These are phyloP conservation scores for Ariolimax columbianus DNA, from an alignment of 2,888 invertebrate genomes.

Conservation along the genomic window DNA sequence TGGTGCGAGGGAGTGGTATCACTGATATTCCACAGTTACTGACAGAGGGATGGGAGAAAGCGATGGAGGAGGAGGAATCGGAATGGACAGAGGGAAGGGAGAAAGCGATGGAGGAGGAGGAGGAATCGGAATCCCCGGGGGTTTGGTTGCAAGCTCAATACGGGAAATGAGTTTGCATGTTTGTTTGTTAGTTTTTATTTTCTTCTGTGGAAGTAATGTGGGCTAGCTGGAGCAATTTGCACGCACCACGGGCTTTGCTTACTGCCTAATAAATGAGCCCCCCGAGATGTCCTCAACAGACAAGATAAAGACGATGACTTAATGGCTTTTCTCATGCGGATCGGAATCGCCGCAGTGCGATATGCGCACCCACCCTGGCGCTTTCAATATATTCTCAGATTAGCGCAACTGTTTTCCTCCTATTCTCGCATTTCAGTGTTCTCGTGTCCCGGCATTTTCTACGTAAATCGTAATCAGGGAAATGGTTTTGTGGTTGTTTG, in stretches of 20 bases:
- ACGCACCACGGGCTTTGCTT: slow-evolving; percentile 36
- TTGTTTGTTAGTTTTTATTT: not conserved
- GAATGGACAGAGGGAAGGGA: not conserved
- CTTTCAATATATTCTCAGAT: slow-evolving; percentile 30
- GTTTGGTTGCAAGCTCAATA: not conserved
- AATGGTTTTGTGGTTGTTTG: slow-evolving; percentile 49
- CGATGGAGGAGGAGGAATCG: not conserved
- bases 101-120: not conserved
- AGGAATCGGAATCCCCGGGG: not conserved
- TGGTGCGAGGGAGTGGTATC: not conserved
- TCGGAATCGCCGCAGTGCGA: slow-evolving; percentile 31
- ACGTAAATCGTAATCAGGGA: slow-evolving; percentile 43
- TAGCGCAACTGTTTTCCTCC: not conserved
- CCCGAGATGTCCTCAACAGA: slow-evolving; percentile 31
- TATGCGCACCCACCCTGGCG: slow-evolving; percentile 16
- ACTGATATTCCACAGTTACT: not conserved
- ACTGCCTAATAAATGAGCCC: slow-evolving; percentile 49
- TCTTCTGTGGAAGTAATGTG: slow-evolving; percentile 10
- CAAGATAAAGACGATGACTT: slow-evolving; percentile 42
- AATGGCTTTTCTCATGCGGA: slow-evolving; percentile 46
- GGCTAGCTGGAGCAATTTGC: slow-evolving; percentile 31
- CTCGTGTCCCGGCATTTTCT: slow-evolving; percentile 24
- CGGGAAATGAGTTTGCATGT: slow-evolving; percentile 5
- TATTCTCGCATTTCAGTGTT: not conserved
- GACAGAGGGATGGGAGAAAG: not conserved